phyloP scores from a whole-genome alignment of 2,797 vertebrate species.

The Taeniopygia guttata region DNA sequence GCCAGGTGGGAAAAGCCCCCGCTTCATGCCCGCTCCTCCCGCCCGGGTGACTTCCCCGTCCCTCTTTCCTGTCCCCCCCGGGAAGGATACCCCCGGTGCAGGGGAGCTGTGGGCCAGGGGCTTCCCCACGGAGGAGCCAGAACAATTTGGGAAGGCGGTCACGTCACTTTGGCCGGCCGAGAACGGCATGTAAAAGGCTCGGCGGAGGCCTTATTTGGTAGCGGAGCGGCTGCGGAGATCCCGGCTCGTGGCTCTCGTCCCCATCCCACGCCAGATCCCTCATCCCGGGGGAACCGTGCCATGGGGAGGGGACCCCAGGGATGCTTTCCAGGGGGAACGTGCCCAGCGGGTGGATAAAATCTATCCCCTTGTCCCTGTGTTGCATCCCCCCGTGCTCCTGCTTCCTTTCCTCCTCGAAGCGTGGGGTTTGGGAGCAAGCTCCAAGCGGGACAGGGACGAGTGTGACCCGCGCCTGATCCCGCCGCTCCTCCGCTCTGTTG shows the following conservation, averaged over 20 bases:
- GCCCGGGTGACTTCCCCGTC: no score
- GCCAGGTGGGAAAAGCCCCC: not conserved
- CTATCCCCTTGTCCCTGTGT: not conserved
- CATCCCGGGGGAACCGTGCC: not conserved
- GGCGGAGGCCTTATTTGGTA: constrained; percentile 55
- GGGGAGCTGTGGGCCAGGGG: not conserved
- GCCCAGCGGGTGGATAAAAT: not conserved
- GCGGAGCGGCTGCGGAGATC: not conserved
- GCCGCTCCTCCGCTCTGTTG: not conserved
- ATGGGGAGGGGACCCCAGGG: not conserved
- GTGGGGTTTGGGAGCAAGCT: not conserved
- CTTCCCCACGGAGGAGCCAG: not conserved
- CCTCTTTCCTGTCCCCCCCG: accelerated
- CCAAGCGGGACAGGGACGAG: not conserved
- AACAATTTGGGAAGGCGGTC: constrained; percentile 10
- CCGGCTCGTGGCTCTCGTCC: not conserved
- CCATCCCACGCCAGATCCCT: not conserved
- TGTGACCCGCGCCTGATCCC: not conserved
- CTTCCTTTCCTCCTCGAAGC: not conserved
- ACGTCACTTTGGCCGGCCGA: not conserved
- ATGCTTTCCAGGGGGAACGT: not conserved
- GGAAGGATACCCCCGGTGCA: no score
- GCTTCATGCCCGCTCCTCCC: not conserved
- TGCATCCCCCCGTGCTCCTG: accelerated
- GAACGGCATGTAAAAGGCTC: constrained; percentile 28